These are phyloP conservation scores for Linurgus olivaceus DNA, from an alignment of 2,797 vertebrate species.

Conservation along the genomic window DNA sequence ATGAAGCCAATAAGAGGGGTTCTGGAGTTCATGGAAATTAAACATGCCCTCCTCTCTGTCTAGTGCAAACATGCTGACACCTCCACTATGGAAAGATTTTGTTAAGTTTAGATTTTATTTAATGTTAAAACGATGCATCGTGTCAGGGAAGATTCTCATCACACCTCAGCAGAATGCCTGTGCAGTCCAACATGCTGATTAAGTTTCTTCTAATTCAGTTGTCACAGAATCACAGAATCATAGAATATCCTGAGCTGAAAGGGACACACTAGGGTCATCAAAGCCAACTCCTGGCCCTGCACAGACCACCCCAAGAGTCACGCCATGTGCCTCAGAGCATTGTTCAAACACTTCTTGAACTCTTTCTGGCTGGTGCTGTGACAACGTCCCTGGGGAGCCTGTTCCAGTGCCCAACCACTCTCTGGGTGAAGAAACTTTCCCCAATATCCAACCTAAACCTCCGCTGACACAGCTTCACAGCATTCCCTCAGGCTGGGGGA, in stretches of 20 bases:
- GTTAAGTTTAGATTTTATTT: background rate
- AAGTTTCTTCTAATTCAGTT: background rate
- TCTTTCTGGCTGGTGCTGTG: background rate
- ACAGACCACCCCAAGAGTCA: background rate
- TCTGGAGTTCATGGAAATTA: background rate
- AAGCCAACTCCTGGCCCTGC: background rate
- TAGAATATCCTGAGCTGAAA: background rate
- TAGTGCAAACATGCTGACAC: background rate
- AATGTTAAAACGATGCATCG: background rate
- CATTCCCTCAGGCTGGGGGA: background rate
- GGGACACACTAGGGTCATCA: background rate
- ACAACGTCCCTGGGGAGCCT: background rate
- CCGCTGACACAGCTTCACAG: background rate
- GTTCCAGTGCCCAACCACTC: background rate
- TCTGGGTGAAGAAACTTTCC: background rate
- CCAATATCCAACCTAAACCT: background rate
- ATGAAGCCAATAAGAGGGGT: background rate
- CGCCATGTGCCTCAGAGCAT: rapidly evolving
- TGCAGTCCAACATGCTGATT: background rate
- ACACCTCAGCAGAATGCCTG: background rate
- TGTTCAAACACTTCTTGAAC: background rate
- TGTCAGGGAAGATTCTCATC: background rate
- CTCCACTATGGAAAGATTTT: background rate
- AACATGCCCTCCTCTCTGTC: background rate
- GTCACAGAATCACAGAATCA: background rate